These are phyloP conservation scores for Cyanoliseus patagonus DNA, from an alignment of 2,113 vertebrate genomes.

Conservation along the genomic window DNA sequence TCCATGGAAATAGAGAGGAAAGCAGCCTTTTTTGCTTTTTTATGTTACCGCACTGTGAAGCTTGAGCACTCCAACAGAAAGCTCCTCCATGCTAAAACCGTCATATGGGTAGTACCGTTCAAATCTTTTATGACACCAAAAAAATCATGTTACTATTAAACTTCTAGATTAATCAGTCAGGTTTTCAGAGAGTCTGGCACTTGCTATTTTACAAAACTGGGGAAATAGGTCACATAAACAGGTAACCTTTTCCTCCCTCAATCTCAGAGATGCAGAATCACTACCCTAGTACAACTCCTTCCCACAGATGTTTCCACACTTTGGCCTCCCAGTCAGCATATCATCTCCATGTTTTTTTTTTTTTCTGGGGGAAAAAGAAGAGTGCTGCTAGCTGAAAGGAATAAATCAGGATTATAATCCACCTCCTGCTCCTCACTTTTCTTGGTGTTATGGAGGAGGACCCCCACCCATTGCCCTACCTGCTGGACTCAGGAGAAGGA, in stretches of 20 bases:
- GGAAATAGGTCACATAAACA: not conserved
- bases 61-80: not conserved
- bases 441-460: not conserved
- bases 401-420: not conserved
- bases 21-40: not conserved
- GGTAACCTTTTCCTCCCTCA: not conserved
- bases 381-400: not conserved
- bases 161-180: not conserved
- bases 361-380: not conserved
- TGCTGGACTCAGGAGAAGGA: not conserved
- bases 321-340: not conserved
- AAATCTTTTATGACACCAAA: not conserved
- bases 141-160: not conserved
- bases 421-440: not conserved
- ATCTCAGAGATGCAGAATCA: not conserved
- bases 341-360: not conserved
- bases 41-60: not conserved
- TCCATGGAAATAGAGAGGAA: not conserved
- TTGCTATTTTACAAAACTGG: not conserved
- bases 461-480: fast-evolving
- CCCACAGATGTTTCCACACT: not conserved
- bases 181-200: not conserved
- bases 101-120: not conserved
- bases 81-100: not conserved
- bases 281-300: not conserved